Evolutionary conservation across 2,888 invertebrate species (phyloP), one percentile per base, ranked within the genome.

Genomic region (Scaptomyza reducta): DNA sequence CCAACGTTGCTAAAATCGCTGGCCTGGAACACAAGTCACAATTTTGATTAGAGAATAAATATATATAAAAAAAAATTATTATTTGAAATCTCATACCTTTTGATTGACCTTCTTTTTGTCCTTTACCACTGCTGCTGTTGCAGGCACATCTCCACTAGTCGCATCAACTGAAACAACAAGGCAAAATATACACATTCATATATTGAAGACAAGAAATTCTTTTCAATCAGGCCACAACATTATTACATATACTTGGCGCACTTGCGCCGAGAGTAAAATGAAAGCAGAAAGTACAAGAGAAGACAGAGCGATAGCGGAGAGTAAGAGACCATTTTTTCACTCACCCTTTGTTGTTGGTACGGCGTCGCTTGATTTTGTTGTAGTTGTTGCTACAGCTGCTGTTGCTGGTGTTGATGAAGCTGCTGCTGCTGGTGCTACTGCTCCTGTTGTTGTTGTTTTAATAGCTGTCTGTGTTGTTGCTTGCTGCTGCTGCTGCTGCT

Each of bases 1-100:
- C 96, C 95, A 87, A 96, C 96, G 92, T 97, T 96, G 77, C 95
- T 94, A 92, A 97, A 96, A 92, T 96, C 96, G 90, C 96, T 96
- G 74, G 96, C 96, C 97, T 97, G 25, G 10, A 41, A 16, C 7
- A 44, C 35, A 38, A 38, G 38, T 38, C 14, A 13, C 6, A 11
- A n/a, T 38, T 9, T 35, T 7, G 11, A 55, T 7, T 11, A 16
- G 31, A 31, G 10, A 9, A 3, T 31, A 10, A 46, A 22, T 13
- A n/a, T 14, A 0, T 6, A 7, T 18, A 1, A 0, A 13, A 27
- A 22, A 7, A 6, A 55, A 10, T n/a, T 2, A 22, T 42, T 14
- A 38, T 6, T 6, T n/a, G 9, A 14, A 35, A 41, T 31, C 0
- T n/a, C 90, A 86, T 89, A 94, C 94, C 93, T 93, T 94, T 54